Percentiles rank a stretch among this genome's conserved stretches.
Evolutionary conservation across 2,888 invertebrate genomes (phyloP).

Genomic region (Volucella inanis): DNA sequence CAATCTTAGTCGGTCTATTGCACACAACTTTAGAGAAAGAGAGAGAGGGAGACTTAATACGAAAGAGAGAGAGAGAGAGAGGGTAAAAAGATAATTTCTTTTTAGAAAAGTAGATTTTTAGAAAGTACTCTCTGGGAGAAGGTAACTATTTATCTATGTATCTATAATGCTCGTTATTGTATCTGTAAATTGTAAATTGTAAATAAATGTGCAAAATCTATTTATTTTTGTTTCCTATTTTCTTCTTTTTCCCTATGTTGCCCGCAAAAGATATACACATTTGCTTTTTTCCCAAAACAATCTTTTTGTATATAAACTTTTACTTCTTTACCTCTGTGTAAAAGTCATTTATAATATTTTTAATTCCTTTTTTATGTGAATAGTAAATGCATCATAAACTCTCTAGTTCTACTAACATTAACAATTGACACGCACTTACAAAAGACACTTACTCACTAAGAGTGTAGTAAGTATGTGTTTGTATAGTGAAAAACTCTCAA

Average conservation of each 20-base stretch:
- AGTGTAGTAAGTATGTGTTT: neutral
- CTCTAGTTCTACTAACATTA: slow-evolving; percentile 17
- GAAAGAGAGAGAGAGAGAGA: slow-evolving; percentile 36
- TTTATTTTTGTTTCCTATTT: slow-evolving; percentile 3
- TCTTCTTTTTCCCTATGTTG: slow-evolving; percentile 36
- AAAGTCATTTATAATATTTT: slow-evolving; percentile 11
- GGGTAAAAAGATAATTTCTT: slow-evolving; percentile 35
- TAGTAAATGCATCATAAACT: neutral
- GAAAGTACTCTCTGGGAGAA: slow-evolving; percentile 62
- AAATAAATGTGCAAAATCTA: slow-evolving; percentile 54
- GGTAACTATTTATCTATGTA: slow-evolving; percentile 62
- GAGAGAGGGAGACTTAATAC: slow-evolving; percentile 30
- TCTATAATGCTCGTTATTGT: slow-evolving; percentile 40
- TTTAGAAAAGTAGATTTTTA: slow-evolving; percentile 23
- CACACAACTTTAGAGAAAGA: slow-evolving; percentile 67
- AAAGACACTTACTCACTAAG: no score
- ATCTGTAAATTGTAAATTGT: no score
- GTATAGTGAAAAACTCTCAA: neutral
- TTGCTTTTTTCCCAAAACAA: slow-evolving; percentile 43
- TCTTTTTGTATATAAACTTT: neutral
- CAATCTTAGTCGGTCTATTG: slow-evolving; percentile 70
- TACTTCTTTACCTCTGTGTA: slow-evolving; percentile 9
- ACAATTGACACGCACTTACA: slow-evolving; percentile 11
- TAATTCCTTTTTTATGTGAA: neutral
- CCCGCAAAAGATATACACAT: slow-evolving; percentile 61